Base-by-base conservation (phyloP, 2,113 vertebrate species). In the Panthera tigris region DNA sequence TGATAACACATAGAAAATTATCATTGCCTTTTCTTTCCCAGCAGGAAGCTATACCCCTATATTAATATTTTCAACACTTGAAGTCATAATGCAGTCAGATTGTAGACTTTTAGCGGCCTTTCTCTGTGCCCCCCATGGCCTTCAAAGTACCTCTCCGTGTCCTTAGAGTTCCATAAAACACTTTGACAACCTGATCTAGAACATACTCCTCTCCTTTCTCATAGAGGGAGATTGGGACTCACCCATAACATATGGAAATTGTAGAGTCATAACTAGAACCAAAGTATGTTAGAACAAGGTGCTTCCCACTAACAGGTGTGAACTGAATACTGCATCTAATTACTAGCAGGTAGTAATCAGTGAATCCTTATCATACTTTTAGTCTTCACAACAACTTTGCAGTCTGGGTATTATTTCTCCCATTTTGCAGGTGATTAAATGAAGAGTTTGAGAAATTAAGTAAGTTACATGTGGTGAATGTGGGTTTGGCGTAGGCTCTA, bases 121-220 rank as follows among this genome's bases (percentile, higher is more conserved):
- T 31, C 33, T 52, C 9, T 13, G 3, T 19, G 4, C 23, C 27
- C 1, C 0, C 36, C 7, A 12, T 18, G 21, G 18, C 52, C 41
- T 27, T 65, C 19, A 21, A 7, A 29, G 4, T 39, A 41, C 55
- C 31, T 33, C 12, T 69, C 31, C 80, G 9, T 5, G 23, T 91
- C 41, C 13, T n/a, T 95, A 61, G 71, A 31, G 4, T 85, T 50
- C 63, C 19, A 50, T 12, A 18, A 52, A 39, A 25, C 18, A 4
- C 11, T 71, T 33, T 10, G 39, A 50, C 18, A 39, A 7, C 36
- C 71, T 91, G 16, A 11, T 16, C 7, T 69, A 57, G 48, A 45
- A 80, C 33, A 27, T 33, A 21, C 2, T 36, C 12, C 23, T 86
- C 13, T 85, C 8, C 66, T 85, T 80, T 71, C 57, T 15, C 16